Evolutionary conservation across 1,140 invertebrate species (phyloP).

Genomic region (Zaprionus inermis): DNA sequence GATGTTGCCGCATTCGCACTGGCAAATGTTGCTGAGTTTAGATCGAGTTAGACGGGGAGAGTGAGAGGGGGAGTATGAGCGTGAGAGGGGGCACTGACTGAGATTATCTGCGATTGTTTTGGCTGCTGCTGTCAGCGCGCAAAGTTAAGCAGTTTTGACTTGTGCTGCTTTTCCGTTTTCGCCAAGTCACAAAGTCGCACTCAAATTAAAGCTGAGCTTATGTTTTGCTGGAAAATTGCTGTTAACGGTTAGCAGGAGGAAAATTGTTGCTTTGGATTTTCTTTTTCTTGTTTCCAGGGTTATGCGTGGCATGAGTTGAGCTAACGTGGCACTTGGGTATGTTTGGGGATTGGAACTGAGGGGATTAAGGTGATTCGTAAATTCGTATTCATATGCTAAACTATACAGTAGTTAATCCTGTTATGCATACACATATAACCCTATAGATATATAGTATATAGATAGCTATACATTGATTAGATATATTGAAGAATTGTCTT

Average conservation of each 20-base stretch:
- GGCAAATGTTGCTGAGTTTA: constrained; percentile 22
- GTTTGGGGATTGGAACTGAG: background rate
- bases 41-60: background rate
- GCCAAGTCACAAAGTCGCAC: background rate
- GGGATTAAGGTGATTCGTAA: background rate
- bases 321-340: background rate
- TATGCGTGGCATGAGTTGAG: background rate
- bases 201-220: constrained; percentile 6
- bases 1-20: constrained; percentile 44
- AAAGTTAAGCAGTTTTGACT: constrained; percentile 7
- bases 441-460: no score
- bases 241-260: background rate
- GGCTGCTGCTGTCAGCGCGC: background rate
- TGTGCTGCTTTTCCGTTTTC: background rate
- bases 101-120: constrained; percentile 6
- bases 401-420: no score
- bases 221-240: background rate
- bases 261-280: background rate
- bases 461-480: no score
- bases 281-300: background rate
- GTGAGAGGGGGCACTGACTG: background rate
- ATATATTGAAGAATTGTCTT: no score
- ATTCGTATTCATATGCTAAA: background rate
- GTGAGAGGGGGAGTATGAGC: background rate
- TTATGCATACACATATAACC: no score